Base-by-base conservation (phyloP, 2,113 vertebrate genomes). In the Paralichthys olivaceus region DNA sequence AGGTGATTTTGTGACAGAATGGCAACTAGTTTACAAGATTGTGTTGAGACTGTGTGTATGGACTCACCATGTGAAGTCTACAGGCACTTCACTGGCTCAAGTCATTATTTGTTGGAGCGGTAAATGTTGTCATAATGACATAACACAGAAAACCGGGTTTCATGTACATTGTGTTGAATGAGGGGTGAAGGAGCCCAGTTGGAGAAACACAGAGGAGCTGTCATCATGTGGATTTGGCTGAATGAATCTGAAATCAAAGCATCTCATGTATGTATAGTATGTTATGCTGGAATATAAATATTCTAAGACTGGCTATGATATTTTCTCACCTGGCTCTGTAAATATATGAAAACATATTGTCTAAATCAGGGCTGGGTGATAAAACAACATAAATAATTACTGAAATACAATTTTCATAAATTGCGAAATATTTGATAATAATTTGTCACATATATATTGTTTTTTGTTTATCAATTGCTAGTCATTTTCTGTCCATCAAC, bases 91-190 rank as follows among this genome's bases (percentile, higher is more conserved):
- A 40, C 45, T 7, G 25, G 75, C 23, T 64, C 51, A 54, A 80
- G 53, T 69, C 23, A 65, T 77, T 55, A n/a, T 72, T 68, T 40
- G 40, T 59, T 79, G 60, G 2, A 40, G 60, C 56, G 45, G 59
- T 34, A 72, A 49, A 26, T 34, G 43, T 63, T 23, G 45, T 40
- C 32, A 43, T 20, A 26, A 32, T 75, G 19, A 62, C 26, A 66
- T 47, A 51, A 62, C 26, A 66, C 47, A 51, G 57, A 13, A 79
- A 66, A 56, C 22, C 28, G 43, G 6, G 3, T 81, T 79, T 59
- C 17, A 32, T 47, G 32, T 56, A 14, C 58, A 26, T 53, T 60
- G 5, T 55, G 22, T 63, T 75, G 63, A 22, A 23, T 54, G 23
- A 59, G 69, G 55, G 9, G 40, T 64, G 28, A 51, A 51, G 32